Evolutionary conservation across 2,113 vertebrate genomes (phyloP).

Genomic region (Clarias batrachus): DNA sequence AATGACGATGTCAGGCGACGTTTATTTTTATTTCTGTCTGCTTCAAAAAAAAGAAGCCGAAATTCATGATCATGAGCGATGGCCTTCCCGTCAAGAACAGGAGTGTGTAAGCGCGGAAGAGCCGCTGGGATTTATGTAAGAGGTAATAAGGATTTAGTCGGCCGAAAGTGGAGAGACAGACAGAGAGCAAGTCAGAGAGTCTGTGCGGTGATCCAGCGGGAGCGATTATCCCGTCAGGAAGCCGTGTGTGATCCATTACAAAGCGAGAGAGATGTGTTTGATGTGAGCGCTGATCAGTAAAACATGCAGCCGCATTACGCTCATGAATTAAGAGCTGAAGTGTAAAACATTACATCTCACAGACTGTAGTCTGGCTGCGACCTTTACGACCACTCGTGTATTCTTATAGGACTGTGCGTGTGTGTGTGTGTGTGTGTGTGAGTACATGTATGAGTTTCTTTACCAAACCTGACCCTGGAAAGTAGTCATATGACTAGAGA

Average conservation of each 20-base stretch:
- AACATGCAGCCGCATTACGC: conserved; percentile 53
- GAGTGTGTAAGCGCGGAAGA: conserved; percentile 18
- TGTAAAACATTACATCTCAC: conserved; percentile 58
- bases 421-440: conserved; percentile 9
- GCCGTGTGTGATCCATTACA: conserved; percentile 41
- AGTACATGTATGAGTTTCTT: neutral
- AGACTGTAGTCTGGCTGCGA: conserved; percentile 52
- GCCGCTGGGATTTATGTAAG: conserved; percentile 23
- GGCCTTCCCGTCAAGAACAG: neutral
- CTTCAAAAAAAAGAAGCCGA: neutral
- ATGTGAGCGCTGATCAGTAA: conserved; percentile 58
- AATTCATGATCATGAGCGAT: conserved; percentile 17
- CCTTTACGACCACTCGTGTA: conserved; percentile 57
- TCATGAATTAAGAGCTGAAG: conserved; percentile 59
- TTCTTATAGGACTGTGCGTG: neutral
- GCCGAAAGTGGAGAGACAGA: conserved; percentile 28
- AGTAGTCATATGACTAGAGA: neutral
- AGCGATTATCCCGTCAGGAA: conserved; percentile 34
- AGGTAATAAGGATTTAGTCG: conserved; percentile 9
- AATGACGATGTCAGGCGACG: neutral
- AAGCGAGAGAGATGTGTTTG: conserved; percentile 46
- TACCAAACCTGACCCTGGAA: neutral
- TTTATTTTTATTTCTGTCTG: conserved; percentile 36
- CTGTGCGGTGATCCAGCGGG: conserved; percentile 17
- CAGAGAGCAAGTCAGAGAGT: conserved; percentile 45